Evolutionary conservation across 1,140 invertebrate species (phyloP).

Genomic region (Nilaparvata lugens): DNA sequence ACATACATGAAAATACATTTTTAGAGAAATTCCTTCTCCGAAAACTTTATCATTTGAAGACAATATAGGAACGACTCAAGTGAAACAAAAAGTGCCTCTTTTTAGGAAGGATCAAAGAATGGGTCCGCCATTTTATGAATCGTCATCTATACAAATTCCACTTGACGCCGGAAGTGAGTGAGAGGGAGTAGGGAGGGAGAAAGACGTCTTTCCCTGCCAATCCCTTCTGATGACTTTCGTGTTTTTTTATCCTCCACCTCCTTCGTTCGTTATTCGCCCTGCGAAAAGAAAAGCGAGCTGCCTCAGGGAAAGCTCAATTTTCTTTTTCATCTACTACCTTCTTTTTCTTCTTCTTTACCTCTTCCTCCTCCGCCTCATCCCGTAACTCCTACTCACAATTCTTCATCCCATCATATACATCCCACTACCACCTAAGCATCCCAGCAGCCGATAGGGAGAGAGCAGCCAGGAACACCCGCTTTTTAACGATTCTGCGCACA

Average conservation of each 20-base stretch:
- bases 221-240: background rate
- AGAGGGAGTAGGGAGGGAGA: background rate
- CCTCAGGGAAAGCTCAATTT: too few species aligned
- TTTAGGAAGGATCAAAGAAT: conserved; percentile 3
- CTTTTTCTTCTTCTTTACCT: too few species aligned
- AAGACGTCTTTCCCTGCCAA: background rate
- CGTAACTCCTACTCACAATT: too few species aligned
- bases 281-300: too few species aligned
- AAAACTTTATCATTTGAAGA: too few species aligned
- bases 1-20: too few species aligned
- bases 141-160: conserved; percentile 13
- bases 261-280: too few species aligned
- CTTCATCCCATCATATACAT: too few species aligned
- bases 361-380: too few species aligned
- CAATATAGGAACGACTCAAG: background rate
- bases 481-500: conserved; percentile 3
- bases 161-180: background rate
- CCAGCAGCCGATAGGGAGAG: background rate
- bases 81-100: conserved; percentile 13
- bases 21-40: too few species aligned
- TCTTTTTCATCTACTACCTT: too few species aligned
- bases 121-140: conserved; percentile 25
- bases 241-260: too few species aligned
- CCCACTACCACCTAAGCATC: background rate
- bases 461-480: background rate